phyloP scores from a whole-genome alignment of 2,113 vertebrate species.

The Platysternon megacephalum region DNA sequence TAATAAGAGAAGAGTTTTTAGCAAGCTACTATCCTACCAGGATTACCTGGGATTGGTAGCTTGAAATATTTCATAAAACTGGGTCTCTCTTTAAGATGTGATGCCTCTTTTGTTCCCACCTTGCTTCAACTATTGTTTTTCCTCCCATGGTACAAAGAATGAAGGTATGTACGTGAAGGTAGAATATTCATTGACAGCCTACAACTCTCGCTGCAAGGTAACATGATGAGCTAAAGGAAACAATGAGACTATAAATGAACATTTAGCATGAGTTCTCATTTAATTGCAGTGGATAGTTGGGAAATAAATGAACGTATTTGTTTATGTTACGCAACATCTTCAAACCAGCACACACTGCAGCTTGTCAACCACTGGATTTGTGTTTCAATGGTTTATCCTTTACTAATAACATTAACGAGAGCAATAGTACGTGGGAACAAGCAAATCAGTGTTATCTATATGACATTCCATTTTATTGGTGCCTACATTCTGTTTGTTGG shows the following conservation, averaged over 20 bases:
- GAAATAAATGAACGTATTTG: not conserved
- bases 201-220: not conserved
- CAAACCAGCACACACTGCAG: not conserved
- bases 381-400: not conserved
- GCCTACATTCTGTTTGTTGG: not conserved
- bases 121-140: not conserved
- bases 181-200: not conserved
- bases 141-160: not conserved
- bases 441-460: not conserved
- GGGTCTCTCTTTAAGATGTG: not conserved
- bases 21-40: not conserved
- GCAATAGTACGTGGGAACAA: not conserved
- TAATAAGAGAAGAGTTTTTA: not conserved
- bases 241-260: not conserved
- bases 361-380: not conserved
- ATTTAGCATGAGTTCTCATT: conserved; percentile 5
- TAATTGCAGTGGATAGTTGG: not conserved
- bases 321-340: not conserved
- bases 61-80: not conserved
- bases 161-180: not conserved
- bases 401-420: conserved; percentile 13
- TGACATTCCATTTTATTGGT: not conserved
- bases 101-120: fast-evolving
- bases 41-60: not conserved
- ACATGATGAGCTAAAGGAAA: conserved; percentile 14